Conservation (phyloP, 2,113 vertebrate genomes). For the Seriola rivoliana region DNA sequence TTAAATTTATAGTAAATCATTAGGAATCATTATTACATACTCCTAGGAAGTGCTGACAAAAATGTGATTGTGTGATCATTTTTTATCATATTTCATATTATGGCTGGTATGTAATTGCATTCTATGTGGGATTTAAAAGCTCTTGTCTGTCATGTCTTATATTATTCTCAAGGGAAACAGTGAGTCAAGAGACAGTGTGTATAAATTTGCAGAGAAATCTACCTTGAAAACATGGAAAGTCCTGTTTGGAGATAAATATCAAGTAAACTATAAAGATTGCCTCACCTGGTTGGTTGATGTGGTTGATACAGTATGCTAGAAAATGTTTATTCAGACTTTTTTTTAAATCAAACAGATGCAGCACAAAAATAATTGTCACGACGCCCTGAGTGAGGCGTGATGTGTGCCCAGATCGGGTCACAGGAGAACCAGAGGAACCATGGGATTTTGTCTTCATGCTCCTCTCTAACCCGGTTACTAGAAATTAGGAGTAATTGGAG, state of each 20-base stretch:
- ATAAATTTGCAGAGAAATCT: constrained; percentile 21
- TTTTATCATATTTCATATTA: no score
- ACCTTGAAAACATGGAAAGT: background rate
- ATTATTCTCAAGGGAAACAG: constrained; percentile 7
- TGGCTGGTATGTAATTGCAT: no score
- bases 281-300: background rate
- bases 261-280: background rate
- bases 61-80: background rate
- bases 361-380: background rate
- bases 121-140: no score
- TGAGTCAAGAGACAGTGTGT: background rate
- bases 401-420: background rate
- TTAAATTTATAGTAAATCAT: background rate
- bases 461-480: constrained; percentile 53
- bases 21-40: no score
- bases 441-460: background rate
- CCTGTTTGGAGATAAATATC: background rate
- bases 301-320: background rate
- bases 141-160: background rate
- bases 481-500: constrained; percentile 63
- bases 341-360: background rate
- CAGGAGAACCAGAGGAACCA: background rate
- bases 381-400: background rate
- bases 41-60: background rate
- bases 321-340: background rate